Base-by-base conservation (phyloP, 2,113 vertebrate genomes). In the Terrapene triunguis region DNA sequence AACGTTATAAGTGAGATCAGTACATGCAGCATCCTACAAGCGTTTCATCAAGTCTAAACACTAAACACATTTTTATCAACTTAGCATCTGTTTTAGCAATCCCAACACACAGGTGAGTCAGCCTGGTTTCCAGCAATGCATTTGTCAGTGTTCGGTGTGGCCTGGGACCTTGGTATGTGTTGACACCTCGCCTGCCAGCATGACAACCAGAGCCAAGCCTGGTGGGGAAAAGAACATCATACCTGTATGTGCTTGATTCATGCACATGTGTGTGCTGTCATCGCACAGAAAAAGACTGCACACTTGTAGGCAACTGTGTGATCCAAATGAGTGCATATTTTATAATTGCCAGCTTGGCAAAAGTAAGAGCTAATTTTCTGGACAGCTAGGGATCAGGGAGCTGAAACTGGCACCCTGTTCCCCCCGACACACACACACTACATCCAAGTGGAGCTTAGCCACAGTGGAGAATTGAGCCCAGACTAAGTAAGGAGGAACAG, bases 281-380 rank as follows among this genome's bases (percentile, higher is more conserved):
- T 85, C 90, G 44, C 51, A 90, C 47, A 87, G 42, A 78, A 96
- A 87, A 87, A 57, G 89, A 47, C 62, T 80, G 12, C 47, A 4
- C 76, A 83, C 88, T 4, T 48, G 11, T 95, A 91, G 82, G 47
- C 69, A 87, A 83, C 86, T 59, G 6, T 95, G 54, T 29, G 50
- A 80, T 38, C 69, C 88, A 93, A 48, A 65, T 32, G 51, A 87
- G 82, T 42, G 35, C 11, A 10, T 22, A 82, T 96, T 97, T 95
- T 89, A 59, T 82, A 59, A 80, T 72, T 82, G 50, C 44, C 74
- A 5, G 22, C 81, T 93, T 95, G 93, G 93, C 76, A 50, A 27
- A 76, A 89, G 47, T n/a, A 35, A 0, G 5, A 90, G 55, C 91
- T 95, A 81, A 82, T 93, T 95, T 96, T 93, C 59, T 92, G 76